Percentiles rank a stretch among this genome's conserved stretches.
Evolutionary conservation across 2,113 vertebrate species (phyloP).

Genomic region (Agelaius tricolor): DNA sequence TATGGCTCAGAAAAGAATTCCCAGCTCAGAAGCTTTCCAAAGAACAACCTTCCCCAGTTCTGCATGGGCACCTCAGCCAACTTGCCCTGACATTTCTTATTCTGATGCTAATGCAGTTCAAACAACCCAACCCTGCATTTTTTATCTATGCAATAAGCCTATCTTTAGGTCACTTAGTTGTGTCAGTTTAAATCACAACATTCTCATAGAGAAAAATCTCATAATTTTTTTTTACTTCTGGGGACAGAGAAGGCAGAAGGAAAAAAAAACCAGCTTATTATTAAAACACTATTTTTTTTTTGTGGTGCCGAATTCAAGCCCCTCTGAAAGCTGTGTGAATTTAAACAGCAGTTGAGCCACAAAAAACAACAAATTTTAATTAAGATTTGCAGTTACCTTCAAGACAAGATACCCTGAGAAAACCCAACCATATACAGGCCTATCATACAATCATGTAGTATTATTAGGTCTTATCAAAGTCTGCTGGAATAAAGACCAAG

Average conservation of each 20-base stretch:
- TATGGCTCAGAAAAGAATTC: conserved; percentile 35
- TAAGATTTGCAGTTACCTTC: neutral
- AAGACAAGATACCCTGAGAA: neutral
- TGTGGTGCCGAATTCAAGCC: neutral
- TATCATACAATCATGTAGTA: neutral
- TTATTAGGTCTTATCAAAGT: neutral
- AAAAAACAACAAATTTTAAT: neutral
- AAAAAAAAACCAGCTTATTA: neutral
- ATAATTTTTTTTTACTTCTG: conserved; percentile 1
- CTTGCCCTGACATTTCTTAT: conserved; percentile 14
- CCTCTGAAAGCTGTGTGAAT: neutral
- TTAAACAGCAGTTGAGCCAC: neutral
- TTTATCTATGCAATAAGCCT: conserved; percentile 49
- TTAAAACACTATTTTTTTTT: neutral
- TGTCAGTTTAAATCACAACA: conserved; percentile 40
- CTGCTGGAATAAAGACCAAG: neutral
- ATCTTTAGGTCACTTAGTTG: conserved; percentile 27
- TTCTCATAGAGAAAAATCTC: conserved; percentile 16
- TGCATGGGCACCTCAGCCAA: conserved; percentile 32
- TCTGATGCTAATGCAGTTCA: conserved; percentile 67
- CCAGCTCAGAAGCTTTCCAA: conserved; percentile 9
- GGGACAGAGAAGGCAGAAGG: neutral
- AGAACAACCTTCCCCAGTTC: conserved; percentile 39
- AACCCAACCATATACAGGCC: accelerated
- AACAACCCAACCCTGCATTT: conserved; percentile 51